Conservation (phyloP, 2,797 vertebrate genomes). For the Lerista edwardsae region DNA sequence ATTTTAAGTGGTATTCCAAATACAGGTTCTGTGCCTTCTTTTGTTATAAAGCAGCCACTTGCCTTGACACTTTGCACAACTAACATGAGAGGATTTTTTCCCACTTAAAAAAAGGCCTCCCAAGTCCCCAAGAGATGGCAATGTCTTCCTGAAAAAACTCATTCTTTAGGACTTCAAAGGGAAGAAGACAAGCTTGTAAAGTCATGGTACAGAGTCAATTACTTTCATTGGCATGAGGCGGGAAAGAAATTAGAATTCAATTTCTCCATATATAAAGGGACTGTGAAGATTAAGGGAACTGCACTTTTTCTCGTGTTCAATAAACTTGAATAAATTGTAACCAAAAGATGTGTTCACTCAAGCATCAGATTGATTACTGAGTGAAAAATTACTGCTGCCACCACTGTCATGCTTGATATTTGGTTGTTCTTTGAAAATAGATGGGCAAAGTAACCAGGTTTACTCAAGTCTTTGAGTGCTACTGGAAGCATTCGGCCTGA, state of each 20-base stretch:
- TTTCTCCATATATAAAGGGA: neutral
- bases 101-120: neutral
- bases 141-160: neutral
- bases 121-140: neutral
- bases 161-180: neutral
- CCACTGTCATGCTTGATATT: neutral
- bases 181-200: neutral
- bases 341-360: constrained; percentile 15
- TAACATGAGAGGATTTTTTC: neutral
- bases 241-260: neutral
- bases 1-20: neutral
- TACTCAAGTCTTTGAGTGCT: neutral
- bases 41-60: neutral
- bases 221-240: neutral
- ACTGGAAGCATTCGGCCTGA: neutral
- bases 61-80: too few relatives aligned
- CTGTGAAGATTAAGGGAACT: constrained; percentile 10
- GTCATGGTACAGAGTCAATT: neutral
- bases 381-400: constrained; percentile 6
- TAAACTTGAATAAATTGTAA: constrained; percentile 25
- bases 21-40: neutral
- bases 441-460: neutral
- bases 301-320: neutral
- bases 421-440: constrained; percentile 2
- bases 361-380: constrained; percentile 6